Percentiles rank a stretch among this genome's conserved stretches.
phyloP scores from a whole-genome alignment of 1,140 invertebrate genomes.

The Liolophura sinensis region DNA sequence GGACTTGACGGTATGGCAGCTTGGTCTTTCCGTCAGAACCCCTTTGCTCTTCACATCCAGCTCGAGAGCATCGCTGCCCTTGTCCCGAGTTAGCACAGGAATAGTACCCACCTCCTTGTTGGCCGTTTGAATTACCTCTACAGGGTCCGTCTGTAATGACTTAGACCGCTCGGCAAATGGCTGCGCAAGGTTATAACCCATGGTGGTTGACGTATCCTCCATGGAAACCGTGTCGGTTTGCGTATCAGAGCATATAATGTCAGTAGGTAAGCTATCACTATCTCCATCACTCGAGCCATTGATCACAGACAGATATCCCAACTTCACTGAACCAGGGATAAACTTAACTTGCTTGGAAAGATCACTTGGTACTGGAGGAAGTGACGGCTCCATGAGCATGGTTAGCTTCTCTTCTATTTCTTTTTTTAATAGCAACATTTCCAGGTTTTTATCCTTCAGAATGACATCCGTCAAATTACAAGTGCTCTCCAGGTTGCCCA shows the following conservation, averaged over 20 bases:
- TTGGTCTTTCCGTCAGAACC: conserved; percentile 21
- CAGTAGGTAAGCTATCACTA: no score
- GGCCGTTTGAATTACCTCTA: no score
- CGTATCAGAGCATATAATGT: no score
- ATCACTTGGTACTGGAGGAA: conserved; percentile 32
- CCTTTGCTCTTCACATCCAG: conserved; percentile 18
- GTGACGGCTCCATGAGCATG: conserved; percentile 30
- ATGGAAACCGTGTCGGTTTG: no score
- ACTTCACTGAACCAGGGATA: conserved; percentile 41
- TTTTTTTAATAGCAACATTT: conserved; percentile 56
- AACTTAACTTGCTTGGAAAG: conserved; percentile 31
- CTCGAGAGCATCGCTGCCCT: not conserved
- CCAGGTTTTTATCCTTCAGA: conserved; percentile 53
- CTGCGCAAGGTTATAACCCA: no score
- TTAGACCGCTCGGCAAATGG: no score
- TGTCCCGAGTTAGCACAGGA: conserved; percentile 3
- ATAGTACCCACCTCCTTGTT: no score
- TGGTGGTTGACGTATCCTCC: no score
- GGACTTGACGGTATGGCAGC: conserved; percentile 16
- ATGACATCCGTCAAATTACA: conserved; percentile 55
- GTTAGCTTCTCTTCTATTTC: conserved; percentile 53
- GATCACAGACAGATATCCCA: conserved; percentile 35
- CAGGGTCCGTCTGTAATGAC: no score
- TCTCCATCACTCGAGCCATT: no score
- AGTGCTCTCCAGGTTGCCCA: conserved; percentile 51